Base-by-base conservation (phyloP, 2,113 vertebrate species). In the Neogobius melanostomus region DNA sequence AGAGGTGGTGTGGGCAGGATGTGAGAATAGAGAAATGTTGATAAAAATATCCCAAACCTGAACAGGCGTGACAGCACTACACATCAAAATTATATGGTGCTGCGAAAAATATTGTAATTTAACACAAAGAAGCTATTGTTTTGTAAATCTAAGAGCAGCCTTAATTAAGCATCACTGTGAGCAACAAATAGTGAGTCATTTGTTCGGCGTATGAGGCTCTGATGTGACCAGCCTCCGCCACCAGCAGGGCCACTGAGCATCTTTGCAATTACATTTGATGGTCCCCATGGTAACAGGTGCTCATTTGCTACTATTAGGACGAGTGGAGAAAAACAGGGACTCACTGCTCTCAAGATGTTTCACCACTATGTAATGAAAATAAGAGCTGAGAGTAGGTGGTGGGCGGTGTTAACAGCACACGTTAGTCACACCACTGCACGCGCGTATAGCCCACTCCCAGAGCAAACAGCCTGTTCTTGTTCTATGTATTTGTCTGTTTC, bases 121-220 rank as follows among this genome's bases (percentile, higher is more conserved):
- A 57, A 5, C 10, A 28, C 8, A 28, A 57, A 56, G 11, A 16
- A 36, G 11, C 0, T 6, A 28, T 28, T 36, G 17, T 21, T 28
- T 11, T 28, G 28, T 36, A 28, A 36, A 36, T 11, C 11, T 12
- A 43, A 59, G 21, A 28, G 28, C 57, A 43, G 36, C 43, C 36
- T 42, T 42, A 7, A 15, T 43, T 43, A 11, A 3, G 11, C 44
- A 43, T 44, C 12, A 43, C 42, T 45, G 44, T 42, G n/a, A 4
- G 59, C 59, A 45, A 61, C 59, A 61, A 36, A n/a, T 12, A 61
- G 42, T 61, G 59, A 61, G 15, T 61, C 59, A 44, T 61, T 61
- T 45, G 59, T 10, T 9, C 12, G 8, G 15, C 7, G 14, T 44
- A 61, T 45, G 59, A 61, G 3, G 59, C 43, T 61, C 44, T 61